Conservation (phyloP, 2,113 vertebrate genomes). For the Pangasianodon gigas region DNA sequence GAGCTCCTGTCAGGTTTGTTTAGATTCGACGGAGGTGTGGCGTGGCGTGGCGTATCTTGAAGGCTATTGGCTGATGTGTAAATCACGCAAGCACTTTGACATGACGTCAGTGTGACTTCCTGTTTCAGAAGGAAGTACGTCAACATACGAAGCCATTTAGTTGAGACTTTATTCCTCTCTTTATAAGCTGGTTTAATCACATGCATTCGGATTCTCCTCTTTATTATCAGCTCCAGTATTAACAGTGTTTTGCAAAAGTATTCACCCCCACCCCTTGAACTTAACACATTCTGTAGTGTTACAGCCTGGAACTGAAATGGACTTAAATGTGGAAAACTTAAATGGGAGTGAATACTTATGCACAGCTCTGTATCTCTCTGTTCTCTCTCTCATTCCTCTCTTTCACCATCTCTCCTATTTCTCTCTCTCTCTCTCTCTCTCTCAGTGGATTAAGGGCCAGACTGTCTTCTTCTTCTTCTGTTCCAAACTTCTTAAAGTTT, state of each 20-base stretch:
- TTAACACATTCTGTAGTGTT: too few species aligned
- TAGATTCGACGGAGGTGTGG: too few species aligned
- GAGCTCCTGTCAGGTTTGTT: too few species aligned
- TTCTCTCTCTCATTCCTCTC: not conserved
- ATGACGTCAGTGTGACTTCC: not conserved
- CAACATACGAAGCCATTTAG: not conserved
- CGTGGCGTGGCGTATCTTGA: too few species aligned
- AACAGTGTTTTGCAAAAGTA: not conserved
- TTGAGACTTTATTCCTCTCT: not conserved
- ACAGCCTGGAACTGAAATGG: too few species aligned
- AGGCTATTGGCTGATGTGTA: too few species aligned
- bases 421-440: conserved; percentile 7
- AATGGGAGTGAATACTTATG: not conserved
- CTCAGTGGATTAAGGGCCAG: conserved; percentile 87
- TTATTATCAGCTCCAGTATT: not conserved
- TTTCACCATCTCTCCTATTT: not conserved
- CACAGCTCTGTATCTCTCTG: not conserved
- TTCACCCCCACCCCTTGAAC: not conserved
- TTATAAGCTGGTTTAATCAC: not conserved
- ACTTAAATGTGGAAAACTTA: not conserved
- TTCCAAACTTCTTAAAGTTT: conserved; percentile 99
- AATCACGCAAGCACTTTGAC: not conserved
- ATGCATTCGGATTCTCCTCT: not conserved
- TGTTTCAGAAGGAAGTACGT: not conserved
- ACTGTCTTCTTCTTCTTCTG: conserved; percentile 94